A percentile compares a stretch with the other conserved stretches of the same genome.
These are phyloP conservation scores for Eretmochelys imbricata DNA, from an alignment of 2,113 vertebrate species.

Conservation along the genomic window DNA sequence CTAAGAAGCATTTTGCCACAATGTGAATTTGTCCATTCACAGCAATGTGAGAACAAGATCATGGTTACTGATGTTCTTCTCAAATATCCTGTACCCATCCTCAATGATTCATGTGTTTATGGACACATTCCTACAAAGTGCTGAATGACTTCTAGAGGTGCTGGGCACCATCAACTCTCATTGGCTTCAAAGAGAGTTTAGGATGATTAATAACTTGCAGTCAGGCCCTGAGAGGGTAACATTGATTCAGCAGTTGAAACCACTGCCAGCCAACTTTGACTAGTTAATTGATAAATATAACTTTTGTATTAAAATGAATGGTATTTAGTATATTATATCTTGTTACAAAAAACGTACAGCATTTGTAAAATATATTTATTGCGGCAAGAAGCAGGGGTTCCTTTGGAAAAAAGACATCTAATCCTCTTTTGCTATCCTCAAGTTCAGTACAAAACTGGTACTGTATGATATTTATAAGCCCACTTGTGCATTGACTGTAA, in stretches of 20 bases:
- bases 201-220: background rate
- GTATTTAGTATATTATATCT: background rate
- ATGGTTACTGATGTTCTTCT: background rate
- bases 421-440: background rate
- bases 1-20: fast-evolving
- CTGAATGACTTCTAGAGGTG: background rate
- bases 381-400: background rate
- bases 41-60: background rate
- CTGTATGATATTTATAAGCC: background rate
- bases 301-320: background rate
- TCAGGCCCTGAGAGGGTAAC: background rate
- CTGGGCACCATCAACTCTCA: background rate
- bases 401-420: background rate
- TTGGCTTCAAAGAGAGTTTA: background rate
- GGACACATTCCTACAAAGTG: background rate
- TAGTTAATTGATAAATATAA: background rate
- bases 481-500: background rate
- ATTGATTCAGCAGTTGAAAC: background rate
- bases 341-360: background rate
- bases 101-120: background rate
- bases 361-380: background rate
- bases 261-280: background rate
- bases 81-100: background rate
- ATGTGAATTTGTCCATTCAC: background rate
- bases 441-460: background rate